phyloP scores from a whole-genome alignment of 2,113 vertebrate species.

The Neotragus moschatus region DNA sequence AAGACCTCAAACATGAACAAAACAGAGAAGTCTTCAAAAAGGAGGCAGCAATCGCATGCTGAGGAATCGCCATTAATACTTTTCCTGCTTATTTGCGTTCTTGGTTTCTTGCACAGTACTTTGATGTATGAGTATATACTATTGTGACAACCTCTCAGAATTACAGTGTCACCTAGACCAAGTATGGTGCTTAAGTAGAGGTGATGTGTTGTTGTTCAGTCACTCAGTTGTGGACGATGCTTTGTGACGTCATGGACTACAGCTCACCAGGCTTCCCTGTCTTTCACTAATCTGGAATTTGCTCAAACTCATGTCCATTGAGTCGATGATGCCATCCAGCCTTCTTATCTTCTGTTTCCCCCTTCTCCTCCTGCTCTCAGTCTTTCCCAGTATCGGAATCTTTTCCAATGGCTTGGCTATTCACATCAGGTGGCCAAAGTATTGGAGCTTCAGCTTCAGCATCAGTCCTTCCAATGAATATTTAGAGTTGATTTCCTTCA shows the following conservation, averaged over 20 bases:
- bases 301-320: background rate
- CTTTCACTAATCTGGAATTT: background rate
- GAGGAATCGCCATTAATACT: background rate
- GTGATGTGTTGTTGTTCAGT: background rate
- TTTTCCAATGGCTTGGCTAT: background rate
- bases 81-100: slow-evolving; percentile 55
- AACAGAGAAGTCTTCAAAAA: background rate
- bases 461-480: background rate
- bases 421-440: background rate
- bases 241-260: background rate
- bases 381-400: background rate
- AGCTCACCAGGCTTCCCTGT: background rate
- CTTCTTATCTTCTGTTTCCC: background rate
- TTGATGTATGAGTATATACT: slow-evolving; percentile 59
- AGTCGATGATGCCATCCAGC: background rate
- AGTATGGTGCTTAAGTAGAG: no score
- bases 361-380: background rate
- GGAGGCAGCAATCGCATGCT: background rate
- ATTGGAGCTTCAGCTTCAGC: background rate
- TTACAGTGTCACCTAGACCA: background rate
- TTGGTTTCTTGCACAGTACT: slow-evolving; percentile 52
- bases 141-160: slow-evolving; percentile 48
- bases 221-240: background rate
- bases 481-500: background rate
- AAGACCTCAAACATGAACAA: background rate